A percentile compares a stretch with the other conserved stretches of the same genome.
These are phyloP conservation scores for Eumaeus atala DNA, from an alignment of 1,140 invertebrate species.

Conservation along the genomic window DNA sequence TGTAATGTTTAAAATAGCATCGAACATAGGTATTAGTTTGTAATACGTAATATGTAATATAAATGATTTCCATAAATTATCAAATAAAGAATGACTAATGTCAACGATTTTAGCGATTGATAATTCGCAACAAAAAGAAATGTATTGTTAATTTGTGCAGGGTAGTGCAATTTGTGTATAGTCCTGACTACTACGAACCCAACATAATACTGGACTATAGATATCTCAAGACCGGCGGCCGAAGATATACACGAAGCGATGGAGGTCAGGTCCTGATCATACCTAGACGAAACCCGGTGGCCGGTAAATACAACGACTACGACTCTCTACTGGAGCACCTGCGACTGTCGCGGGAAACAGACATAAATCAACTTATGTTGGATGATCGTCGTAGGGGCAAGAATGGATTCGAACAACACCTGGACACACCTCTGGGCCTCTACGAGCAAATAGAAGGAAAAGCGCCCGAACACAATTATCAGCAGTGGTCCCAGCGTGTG, in stretches of 20 bases:
- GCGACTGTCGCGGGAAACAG: conserved; percentile 34
- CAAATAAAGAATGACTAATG: too few species aligned
- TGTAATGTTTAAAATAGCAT: too few species aligned
- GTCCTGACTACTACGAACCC: conserved; percentile 49
- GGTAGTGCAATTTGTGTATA: conserved; percentile 45
- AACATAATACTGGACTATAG: conserved; percentile 50
- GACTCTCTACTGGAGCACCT: conserved; percentile 45
- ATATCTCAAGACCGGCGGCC: conserved; percentile 48
- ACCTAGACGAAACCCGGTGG: conserved; percentile 30
- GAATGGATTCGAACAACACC: conserved; percentile 9
- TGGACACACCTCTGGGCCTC: not conserved
- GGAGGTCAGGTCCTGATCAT: conserved; percentile 53
- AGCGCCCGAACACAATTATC: not conserved
- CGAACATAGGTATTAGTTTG: too few species aligned
- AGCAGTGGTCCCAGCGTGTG: not conserved
- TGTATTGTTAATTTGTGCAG: conserved; percentile 35
- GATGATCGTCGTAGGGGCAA: conserved; percentile 5
- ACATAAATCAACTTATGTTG: conserved; percentile 18
- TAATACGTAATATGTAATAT: too few species aligned
- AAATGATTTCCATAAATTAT: too few species aligned
- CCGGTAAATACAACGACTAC: conserved; percentile 30
- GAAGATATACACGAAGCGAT: conserved; percentile 44
- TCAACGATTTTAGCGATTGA: too few species aligned
- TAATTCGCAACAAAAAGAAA: too few species aligned
- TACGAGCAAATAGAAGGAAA: conserved; percentile 7